Conservation (phyloP, 2,797 vertebrate species). For the Enoplosus armatus region DNA sequence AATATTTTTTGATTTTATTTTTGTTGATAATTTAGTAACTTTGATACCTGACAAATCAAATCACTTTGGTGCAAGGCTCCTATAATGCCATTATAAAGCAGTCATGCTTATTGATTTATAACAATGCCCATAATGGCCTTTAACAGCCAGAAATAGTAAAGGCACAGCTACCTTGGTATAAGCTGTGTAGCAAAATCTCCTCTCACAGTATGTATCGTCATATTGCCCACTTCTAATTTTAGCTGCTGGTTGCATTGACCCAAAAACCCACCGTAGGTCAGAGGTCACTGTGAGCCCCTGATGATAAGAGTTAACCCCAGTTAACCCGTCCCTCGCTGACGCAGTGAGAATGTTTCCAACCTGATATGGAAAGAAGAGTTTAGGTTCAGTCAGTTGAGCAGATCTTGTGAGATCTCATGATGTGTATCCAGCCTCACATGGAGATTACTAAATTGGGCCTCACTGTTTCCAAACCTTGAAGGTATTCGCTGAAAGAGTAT, state of each 20-base stretch:
- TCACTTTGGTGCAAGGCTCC: not conserved
- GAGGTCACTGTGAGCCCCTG: not conserved
- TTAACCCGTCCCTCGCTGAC: not conserved
- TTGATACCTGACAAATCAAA: not conserved
- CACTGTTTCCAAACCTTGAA: conserved; percentile 44
- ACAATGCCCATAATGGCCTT: not conserved
- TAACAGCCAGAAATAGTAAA: not conserved
- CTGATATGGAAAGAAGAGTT: conserved; percentile 47
- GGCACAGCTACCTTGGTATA: not conserved
- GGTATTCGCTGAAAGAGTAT: no score
- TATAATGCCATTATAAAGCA: not conserved
- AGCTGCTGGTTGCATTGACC: conserved; percentile 1
- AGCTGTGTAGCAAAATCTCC: not conserved
- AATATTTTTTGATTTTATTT: not conserved
- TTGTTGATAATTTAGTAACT: not conserved
- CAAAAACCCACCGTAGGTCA: not conserved
- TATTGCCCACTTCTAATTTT: not conserved
- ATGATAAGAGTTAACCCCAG: conserved; percentile 23
- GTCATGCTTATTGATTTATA: not conserved
- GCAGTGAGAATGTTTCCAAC: conserved; percentile 31
- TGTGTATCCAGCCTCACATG: conserved; percentile 27
- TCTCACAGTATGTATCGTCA: not conserved
- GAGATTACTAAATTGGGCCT: conserved; percentile 19
- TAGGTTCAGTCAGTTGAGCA: conserved; percentile 38
- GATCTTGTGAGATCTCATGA: conserved; percentile 40